Conservation (phyloP, 2,797 vertebrate species). For the Smutsia temminckii region DNA sequence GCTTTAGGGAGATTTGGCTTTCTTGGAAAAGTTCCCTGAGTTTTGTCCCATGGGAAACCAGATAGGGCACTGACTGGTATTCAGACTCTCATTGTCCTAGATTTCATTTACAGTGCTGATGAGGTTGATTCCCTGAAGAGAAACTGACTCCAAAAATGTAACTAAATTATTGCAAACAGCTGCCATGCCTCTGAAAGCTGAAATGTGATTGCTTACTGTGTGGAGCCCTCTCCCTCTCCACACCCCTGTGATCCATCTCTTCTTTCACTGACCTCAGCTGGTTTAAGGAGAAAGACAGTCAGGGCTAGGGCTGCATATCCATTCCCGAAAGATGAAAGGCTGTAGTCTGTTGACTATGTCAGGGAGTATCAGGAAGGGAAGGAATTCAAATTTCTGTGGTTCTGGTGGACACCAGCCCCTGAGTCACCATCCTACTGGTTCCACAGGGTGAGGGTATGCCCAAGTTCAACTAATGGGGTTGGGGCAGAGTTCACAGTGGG, state of each 20-base stretch:
- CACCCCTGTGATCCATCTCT: fast-evolving
- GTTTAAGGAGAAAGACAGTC: background rate
- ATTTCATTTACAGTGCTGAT: background rate
- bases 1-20: background rate
- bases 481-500: background rate
- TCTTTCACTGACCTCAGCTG: background rate
- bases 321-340: background rate
- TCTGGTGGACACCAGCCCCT: background rate
- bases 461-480: background rate
- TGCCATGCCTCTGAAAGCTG: background rate
- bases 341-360: background rate
- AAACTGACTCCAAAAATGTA: background rate
- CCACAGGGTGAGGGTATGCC: background rate
- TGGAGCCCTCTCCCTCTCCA: background rate
- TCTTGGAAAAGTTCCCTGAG: background rate
- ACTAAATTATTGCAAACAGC: background rate
- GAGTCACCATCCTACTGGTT: background rate
- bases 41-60: background rate
- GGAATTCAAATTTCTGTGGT: background rate
- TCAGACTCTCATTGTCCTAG: background rate
- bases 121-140: background rate
- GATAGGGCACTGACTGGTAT: background rate
- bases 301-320: background rate
- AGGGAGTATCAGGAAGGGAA: fast-evolving
- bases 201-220: background rate